phyloP scores from a whole-genome alignment of 2,888 invertebrate genomes.

The Drosophila trichaetosa region DNA sequence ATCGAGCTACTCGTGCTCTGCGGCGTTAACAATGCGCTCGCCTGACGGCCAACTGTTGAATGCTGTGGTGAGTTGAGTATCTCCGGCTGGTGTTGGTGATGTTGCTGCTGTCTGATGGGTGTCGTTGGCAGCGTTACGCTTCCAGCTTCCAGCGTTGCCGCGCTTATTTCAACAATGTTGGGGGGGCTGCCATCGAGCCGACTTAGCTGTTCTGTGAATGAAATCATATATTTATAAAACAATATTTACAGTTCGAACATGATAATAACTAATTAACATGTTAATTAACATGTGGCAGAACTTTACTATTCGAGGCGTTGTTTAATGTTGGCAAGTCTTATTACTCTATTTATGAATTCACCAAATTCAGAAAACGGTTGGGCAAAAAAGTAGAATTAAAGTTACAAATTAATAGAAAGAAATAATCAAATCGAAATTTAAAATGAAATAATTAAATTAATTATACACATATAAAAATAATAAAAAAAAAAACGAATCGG shows the following conservation, averaged over 20 bases:
- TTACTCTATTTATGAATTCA: no score
- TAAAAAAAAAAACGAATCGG: neutral
- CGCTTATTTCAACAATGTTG: conserved; percentile 38
- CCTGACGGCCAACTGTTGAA: conserved; percentile 30
- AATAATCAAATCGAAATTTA: no score
- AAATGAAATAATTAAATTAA: no score
- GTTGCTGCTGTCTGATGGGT: conserved; percentile 24
- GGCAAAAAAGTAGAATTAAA: no score
- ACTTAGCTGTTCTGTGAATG: conserved; percentile 79
- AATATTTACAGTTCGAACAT: neutral
- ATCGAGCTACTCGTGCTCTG: conserved; percentile 72
- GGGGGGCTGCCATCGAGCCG: conserved; percentile 81
- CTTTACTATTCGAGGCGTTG: neutral
- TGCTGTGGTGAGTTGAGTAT: conserved; percentile 51
- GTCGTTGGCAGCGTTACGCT: conserved; percentile 31
- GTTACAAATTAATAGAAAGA: no score
- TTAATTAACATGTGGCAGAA: neutral
- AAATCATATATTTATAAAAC: conserved; percentile 1
- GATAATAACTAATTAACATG: neutral
- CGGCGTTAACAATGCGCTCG: conserved; percentile 70
- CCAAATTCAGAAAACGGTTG: no score
- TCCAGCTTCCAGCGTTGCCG: conserved; percentile 17
- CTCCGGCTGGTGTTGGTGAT: conserved; percentile 34
- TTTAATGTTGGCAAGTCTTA: neutral
- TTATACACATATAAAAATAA: no score